These are phyloP conservation scores for Drosophila azteca DNA, from an alignment of 1,140 invertebrate species.

Conservation along the genomic window DNA sequence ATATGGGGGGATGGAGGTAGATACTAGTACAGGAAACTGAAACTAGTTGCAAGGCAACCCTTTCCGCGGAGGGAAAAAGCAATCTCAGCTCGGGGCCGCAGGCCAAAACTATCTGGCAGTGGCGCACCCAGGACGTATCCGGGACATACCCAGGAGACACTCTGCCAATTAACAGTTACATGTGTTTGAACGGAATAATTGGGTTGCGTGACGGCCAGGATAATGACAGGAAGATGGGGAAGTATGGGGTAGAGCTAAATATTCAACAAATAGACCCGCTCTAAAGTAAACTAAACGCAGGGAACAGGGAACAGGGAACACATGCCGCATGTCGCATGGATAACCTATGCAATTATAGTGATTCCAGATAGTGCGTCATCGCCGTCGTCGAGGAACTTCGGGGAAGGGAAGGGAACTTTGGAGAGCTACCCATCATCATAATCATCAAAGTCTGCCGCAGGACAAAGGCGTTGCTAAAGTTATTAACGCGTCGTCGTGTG, in stretches of 20 bases:
- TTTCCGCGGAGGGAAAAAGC: conserved; percentile 33
- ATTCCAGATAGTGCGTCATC: conserved; percentile 74
- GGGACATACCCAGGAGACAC: conserved; percentile 66
- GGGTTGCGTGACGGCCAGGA: conserved; percentile 71
- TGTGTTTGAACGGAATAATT: conserved; percentile 78
- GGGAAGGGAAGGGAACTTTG: neutral
- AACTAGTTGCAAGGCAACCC: conserved; percentile 46
- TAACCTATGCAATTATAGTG: conserved; percentile 67
- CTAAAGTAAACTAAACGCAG: conserved; percentile 55
- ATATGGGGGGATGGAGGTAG: neutral
- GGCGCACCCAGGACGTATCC: conserved; percentile 59
- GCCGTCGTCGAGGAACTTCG: conserved; percentile 15
- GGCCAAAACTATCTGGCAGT: conserved; percentile 48
- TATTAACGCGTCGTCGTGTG: conserved; percentile 80
- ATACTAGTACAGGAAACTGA: conserved; percentile 1
- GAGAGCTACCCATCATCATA: conserved; percentile 26
- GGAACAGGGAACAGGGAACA: conserved; percentile 9
- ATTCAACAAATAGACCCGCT: conserved; percentile 67
- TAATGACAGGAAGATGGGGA: conserved; percentile 6
- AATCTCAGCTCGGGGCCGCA: conserved; percentile 57
- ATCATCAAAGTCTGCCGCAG: conserved; percentile 73
- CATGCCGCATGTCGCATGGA: conserved; percentile 10
- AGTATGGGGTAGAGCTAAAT: conserved; percentile 45
- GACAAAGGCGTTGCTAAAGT: conserved; percentile 79
- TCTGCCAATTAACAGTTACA: conserved; percentile 80